Conservation (phyloP, 2,888 invertebrate species). For the Periphyllus acericola region DNA sequence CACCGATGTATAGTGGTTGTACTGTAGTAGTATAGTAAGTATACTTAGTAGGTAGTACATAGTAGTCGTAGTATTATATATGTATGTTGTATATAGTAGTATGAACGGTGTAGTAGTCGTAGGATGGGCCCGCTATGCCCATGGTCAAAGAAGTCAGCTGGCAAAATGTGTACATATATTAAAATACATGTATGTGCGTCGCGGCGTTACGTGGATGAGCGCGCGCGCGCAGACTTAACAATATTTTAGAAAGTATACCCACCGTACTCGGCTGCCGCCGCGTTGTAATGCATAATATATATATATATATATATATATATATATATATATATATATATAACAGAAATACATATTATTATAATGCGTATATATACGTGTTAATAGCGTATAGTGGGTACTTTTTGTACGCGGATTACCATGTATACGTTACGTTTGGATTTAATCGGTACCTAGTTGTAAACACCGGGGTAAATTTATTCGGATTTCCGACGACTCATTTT, state of each 20-base stretch:
- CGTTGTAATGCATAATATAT: no score
- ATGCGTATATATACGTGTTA: background rate
- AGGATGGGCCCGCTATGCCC: background rate
- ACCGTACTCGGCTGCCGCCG: background rate
- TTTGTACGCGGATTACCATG: background rate
- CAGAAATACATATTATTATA: background rate
- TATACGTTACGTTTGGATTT: background rate
- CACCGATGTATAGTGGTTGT: background rate
- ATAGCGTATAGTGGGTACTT: background rate
- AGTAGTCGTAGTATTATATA: background rate
- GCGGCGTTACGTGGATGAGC: background rate
- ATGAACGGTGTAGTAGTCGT: background rate
- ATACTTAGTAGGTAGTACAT: no score
- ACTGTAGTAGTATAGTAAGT: background rate
- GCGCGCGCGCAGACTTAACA: background rate
- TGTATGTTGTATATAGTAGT: background rate
- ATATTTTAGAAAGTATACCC: slow-evolving; percentile 39
- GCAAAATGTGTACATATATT: background rate
- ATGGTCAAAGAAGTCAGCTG: background rate
- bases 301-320: background rate
- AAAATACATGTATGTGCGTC: background rate
- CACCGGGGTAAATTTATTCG: background rate
- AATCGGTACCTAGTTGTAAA: background rate
- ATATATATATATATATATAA: background rate
- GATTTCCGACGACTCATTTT: background rate